Evolutionary conservation across 2,888 invertebrate species (phyloP), one percentile per base, ranked within the genome.

Genomic region (Adelognathus sp.): DNA sequence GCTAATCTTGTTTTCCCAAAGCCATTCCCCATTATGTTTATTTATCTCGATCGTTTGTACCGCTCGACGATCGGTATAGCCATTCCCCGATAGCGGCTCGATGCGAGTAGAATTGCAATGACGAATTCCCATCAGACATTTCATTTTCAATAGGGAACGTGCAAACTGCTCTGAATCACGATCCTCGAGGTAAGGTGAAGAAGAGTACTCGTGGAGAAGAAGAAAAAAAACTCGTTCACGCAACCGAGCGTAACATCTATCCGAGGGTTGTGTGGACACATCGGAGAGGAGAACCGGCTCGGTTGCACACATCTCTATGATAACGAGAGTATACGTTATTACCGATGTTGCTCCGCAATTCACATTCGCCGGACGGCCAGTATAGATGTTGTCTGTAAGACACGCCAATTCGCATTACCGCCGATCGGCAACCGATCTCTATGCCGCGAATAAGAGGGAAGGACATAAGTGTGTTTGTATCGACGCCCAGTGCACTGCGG

Each of bases 51-150:
- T 5, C 29, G 14, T 11, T 29, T 41, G 4, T 14, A 9, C 7
- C 36, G 21, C 16, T 46, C 9, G 46, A 50, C 50, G 50, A 50
- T 50, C 50, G 5, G 50, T n/a, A 29, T 9, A 18, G 2, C 41
- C n/a, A n/a, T n/a, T n/a, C 31, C 21, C 29, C 3, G 54, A 36
- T 29, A 29, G 44, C 31, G 9, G 21, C 44, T n/a, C n/a, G n/a
- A n/a, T n/a, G n/a, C n/a, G n/a, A n/a, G 9, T 46, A 36, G 6
- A 46, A 21, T 16, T 64, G 54, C 70, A 74, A 76, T 70, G 76
- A 80, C 74, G 76, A 80, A 80, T 80, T 80, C 76, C 74, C 76
- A 80, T 76, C 41, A 60, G 44, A 64, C 33, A 46, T 64, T 75
- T 74, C 50, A 61, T 66, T 52, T 66, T 27, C 69, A 74, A 69